Evolutionary conservation across 2,888 invertebrate species (phyloP).

Genomic region (Bombylius major): DNA sequence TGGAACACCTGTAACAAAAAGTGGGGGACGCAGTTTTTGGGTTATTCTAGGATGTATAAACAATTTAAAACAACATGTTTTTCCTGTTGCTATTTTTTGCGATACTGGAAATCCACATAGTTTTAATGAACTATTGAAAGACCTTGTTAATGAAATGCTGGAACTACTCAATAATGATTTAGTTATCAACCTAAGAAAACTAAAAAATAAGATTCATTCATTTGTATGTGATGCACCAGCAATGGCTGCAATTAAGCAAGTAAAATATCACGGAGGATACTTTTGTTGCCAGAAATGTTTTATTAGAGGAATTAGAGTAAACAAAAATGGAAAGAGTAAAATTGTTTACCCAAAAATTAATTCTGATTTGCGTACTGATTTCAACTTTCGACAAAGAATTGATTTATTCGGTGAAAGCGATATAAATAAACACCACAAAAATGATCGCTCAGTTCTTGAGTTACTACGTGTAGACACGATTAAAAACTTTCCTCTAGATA

Average conservation of each 20-base stretch:
- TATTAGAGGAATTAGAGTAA: not conserved
- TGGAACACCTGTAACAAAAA: not conserved
- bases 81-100: not conserved
- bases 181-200: not conserved
- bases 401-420: not conserved
- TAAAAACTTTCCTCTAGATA: not conserved
- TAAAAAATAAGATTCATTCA: not conserved
- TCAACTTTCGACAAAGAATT: not conserved
- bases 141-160: not conserved
- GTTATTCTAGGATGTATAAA: not conserved
- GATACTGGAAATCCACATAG: not conserved
- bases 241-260: not conserved
- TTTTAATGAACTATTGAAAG: not conserved
- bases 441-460: not conserved
- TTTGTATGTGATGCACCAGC: not conserved
- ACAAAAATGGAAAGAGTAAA: not conserved
- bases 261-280: not conserved
- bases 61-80: not conserved
- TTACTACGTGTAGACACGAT: not conserved
- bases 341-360: not conserved
- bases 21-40: not conserved
- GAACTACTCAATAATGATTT: not conserved
- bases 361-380: not conserved
- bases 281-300: not conserved
- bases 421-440: not conserved